These are phyloP conservation scores for Eulemur macaco DNA, from an alignment of 2,113 vertebrate genomes.

Conservation along the genomic window DNA sequence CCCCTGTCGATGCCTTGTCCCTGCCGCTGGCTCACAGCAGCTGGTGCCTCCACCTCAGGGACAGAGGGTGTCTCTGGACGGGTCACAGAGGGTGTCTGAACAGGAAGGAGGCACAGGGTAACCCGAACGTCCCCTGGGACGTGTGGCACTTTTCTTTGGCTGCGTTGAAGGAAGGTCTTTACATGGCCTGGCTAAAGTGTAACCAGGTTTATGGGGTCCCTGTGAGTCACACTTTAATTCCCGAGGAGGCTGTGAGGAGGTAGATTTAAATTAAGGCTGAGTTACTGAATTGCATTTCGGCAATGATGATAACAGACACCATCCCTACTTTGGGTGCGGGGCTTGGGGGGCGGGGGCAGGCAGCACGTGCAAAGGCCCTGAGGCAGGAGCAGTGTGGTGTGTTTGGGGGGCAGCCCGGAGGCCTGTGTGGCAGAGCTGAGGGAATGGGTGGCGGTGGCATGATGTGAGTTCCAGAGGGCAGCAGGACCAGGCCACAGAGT, in stretches of 20 bases:
- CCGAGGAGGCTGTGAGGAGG: not conserved
- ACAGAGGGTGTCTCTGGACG: not conserved
- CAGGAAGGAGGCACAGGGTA: not conserved
- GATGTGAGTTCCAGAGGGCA: not conserved
- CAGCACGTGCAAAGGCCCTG: not conserved
- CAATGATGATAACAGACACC: accelerated
- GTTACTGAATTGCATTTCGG: not conserved
- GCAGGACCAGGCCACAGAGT: too few relatives aligned
- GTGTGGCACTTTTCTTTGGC: not conserved
- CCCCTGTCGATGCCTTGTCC: accelerated
- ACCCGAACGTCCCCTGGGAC: not conserved
- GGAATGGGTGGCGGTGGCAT: too few relatives aligned
- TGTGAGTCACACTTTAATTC: not conserved
- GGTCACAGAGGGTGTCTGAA: not conserved
- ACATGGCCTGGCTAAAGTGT: not conserved
- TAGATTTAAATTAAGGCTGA: not conserved
- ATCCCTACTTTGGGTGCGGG: too few relatives aligned
- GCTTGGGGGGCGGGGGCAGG: not conserved
- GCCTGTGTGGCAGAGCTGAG: not conserved
- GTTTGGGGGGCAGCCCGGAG: not conserved
- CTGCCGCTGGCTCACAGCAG: not conserved
- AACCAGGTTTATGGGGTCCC: not conserved
- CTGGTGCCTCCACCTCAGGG: accelerated
- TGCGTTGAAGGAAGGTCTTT: not conserved
- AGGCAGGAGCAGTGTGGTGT: not conserved